Conservation (phyloP, 2,888 invertebrate species). For the Folsomia candida region DNA sequence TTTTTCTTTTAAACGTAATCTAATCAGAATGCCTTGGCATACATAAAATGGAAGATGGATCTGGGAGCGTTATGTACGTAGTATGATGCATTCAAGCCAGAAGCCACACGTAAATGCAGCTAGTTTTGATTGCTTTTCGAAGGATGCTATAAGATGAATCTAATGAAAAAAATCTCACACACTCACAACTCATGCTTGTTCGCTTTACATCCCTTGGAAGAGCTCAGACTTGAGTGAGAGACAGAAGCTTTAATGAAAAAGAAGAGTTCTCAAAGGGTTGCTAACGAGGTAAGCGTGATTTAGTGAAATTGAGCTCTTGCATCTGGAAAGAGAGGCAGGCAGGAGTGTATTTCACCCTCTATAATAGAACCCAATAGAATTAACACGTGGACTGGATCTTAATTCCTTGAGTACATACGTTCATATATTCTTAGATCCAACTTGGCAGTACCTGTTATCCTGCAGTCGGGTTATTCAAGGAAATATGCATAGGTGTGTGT, state of each 20-base stretch:
- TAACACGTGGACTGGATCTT: slow-evolving; percentile 19
- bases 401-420: not conserved
- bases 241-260: slow-evolving; percentile 5
- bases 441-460: too few species aligned
- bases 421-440: too few species aligned
- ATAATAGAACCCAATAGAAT: slow-evolving; percentile 2
- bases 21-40: too few species aligned
- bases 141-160: not conserved
- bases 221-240: not conserved
- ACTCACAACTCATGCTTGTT: not conserved
- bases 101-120: not conserved
- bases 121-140: not conserved
- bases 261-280: slow-evolving; percentile 43
- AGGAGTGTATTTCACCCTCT: not conserved
- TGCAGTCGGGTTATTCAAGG: too few species aligned
- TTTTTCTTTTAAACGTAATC: not conserved
- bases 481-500: not conserved
- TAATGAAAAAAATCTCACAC: slow-evolving; percentile 18
- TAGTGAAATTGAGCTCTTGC: slow-evolving; percentile 48
- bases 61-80: too few species aligned
- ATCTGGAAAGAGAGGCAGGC: not conserved
- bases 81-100: too few species aligned
- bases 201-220: not conserved
- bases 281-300: slow-evolving; percentile 51
- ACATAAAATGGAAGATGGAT: too few species aligned